Percentiles rank a stretch among this genome's conserved stretches.
These are phyloP conservation scores for Trichacis sp. DNA, from an alignment of 2,888 invertebrate genomes.

Conservation along the genomic window DNA sequence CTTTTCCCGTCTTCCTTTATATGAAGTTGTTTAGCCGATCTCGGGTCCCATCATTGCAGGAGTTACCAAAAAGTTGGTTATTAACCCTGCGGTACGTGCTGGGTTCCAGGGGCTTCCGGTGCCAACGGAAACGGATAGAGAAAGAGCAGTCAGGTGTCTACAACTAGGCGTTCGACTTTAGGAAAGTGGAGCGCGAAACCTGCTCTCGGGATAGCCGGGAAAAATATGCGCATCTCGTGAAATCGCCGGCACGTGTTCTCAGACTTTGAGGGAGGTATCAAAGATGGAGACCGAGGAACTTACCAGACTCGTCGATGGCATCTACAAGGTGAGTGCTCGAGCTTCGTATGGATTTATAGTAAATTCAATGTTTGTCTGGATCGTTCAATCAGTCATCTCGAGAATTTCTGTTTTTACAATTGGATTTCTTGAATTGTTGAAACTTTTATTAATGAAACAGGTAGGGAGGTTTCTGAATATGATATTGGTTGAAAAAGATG, in stretches of 20 bases:
- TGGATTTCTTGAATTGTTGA: no score
- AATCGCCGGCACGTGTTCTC: constrained; percentile 50
- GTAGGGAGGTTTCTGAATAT: no score
- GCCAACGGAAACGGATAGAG: not conserved
- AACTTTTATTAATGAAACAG: no score
- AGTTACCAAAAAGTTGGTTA: constrained; percentile 29
- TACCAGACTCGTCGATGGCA: constrained; percentile 90
- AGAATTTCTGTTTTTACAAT: no score
- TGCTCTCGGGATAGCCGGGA: constrained; percentile 46
- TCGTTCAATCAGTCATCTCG: no score
- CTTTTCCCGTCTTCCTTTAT: constrained; percentile 21
- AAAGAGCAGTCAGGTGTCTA: constrained; percentile 16
- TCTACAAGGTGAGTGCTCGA: constrained; percentile 86
- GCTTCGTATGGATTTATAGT: no score
- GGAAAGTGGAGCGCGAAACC: constrained; percentile 58
- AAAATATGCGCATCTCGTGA: constrained; percentile 63
- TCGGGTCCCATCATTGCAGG: not conserved
- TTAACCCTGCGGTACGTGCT: constrained; percentile 29
- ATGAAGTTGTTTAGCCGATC: constrained; percentile 29
- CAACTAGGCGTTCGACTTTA: constrained; percentile 32
- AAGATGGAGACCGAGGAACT: constrained; percentile 90
- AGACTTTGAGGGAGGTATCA: constrained; percentile 46
- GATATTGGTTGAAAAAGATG: no score
- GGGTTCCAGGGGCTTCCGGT: constrained; percentile 24
- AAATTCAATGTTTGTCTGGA: no score